Evolutionary conservation across 2,888 invertebrate genomes (phyloP), one percentile per base, ranked within the genome.

Genomic region (Agonopterix alstromeriana): DNA sequence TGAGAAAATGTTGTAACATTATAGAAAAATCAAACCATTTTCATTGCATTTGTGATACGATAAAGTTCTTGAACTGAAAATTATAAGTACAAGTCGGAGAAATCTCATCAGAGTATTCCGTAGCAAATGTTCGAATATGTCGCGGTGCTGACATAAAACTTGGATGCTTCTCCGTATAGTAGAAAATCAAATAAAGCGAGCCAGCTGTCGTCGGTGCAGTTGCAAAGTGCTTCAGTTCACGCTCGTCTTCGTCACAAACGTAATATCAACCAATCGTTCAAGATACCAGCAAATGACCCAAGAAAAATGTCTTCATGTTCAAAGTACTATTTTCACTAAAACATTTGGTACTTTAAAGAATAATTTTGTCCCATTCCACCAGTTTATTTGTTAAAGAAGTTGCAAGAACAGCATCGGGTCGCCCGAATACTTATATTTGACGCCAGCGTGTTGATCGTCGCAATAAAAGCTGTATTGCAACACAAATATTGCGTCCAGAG

Each of bases 401-500:
- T 67, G 69, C 61, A 57, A 55, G 10, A 17, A 17, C 17, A 14
- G 17, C 17, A 17, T 17, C 3, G 27, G 27, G 38, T 38, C 38
- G 9, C 38, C n/a, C 38, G 10, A 38, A 38, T n/a, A n/a, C 9
- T 38, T 12, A 11, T 42, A 42, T 74, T 70, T 61, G 63, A 65
- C 60, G 66, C 65, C 63, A 70, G 63, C 68, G 65, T 75, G 78
- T 77, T 77, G 78, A 75, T 79, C 76, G 74, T 64, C 66, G 75
- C 76, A 82, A 82, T 82, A 84, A 83, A 85, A 74, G 72, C 70
- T 73, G 76, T 81, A 82, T 81, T 79, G 78, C 81, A 74, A 70
- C 68, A 72, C 80, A 83, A 83, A 83, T 82, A 83, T 85, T 78
- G 77, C 74, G 77, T 66, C 66, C 68, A 71, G 70, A 69, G 70